Conservation (phyloP, 2,113 vertebrate genomes). For the Jacana jacana region DNA sequence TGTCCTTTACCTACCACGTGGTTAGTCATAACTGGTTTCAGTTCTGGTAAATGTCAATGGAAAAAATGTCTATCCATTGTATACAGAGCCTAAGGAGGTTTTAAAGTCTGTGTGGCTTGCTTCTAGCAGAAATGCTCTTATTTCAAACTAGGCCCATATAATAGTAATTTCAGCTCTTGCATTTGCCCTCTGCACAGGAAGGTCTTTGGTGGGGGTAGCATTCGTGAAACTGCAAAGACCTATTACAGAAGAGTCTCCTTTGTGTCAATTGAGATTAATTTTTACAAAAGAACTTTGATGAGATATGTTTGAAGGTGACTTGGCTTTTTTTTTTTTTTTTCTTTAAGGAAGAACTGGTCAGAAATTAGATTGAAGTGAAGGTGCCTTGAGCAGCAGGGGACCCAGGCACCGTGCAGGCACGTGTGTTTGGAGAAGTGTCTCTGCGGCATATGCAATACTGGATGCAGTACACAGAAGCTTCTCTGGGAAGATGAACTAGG, state of each 20-base stretch:
- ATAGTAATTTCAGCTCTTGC: not conserved
- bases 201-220: not conserved
- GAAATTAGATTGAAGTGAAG: not conserved
- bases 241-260: not conserved
- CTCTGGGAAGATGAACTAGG: not conserved
- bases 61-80: not conserved
- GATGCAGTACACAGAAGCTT: not conserved
- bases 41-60: not conserved
- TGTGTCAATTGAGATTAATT: not conserved
- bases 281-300: not conserved
- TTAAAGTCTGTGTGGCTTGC: not conserved
- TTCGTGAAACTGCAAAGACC: not conserved
- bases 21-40: not conserved
- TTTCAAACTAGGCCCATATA: not conserved
- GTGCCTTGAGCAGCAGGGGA: not conserved
- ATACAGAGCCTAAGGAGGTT: not conserved
- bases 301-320: not conserved
- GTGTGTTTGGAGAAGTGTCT: accelerated
- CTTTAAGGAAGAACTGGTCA: not conserved
- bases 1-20: not conserved
- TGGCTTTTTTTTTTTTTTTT: not conserved
- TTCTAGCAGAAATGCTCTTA: not conserved
- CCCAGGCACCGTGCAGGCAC: not conserved
- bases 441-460: accelerated
- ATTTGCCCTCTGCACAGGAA: not conserved